These are phyloP conservation scores for Microplitis manilae DNA, from an alignment of 2,888 invertebrate genomes.

Conservation along the genomic window DNA sequence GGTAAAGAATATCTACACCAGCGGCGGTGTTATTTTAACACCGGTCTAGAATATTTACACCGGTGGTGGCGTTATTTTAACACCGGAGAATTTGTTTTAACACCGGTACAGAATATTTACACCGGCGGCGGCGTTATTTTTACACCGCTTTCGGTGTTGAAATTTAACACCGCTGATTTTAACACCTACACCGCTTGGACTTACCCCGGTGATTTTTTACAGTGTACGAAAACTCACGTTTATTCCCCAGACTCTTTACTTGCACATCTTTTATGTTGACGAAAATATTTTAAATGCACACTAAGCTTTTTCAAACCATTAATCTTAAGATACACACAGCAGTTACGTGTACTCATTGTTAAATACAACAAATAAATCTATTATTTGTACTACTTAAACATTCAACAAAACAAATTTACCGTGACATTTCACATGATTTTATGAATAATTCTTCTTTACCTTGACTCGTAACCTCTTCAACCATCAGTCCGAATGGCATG, in stretches of 20 bases:
- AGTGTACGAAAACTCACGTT: neutral
- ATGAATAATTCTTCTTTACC: neutral
- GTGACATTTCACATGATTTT: neutral
- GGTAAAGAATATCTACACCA: no score
- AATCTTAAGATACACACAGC: constrained; percentile 11
- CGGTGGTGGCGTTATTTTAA: no score
- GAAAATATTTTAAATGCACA: neutral
- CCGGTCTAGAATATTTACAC: no score
- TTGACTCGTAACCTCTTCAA: neutral
- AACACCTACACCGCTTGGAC: no score
- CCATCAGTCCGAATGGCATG: neutral
- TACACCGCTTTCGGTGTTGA: no score
- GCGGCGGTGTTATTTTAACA: no score
- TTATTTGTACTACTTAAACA: constrained; percentile 1
- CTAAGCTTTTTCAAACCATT: neutral
- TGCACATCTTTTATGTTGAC: constrained; percentile 10
- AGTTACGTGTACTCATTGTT: neutral
- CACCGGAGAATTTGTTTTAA: no score
- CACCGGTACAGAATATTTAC: no score
- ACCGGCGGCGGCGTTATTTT: no score
- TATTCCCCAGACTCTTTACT: neutral
- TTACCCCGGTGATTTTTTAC: no score
- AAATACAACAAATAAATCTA: neutral
- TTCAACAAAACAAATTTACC: neutral
- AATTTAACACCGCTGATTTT: no score